Percentiles rank a stretch among this genome's conserved stretches.
Conservation (phyloP, 2,113 vertebrate species). For the Leuciscus idus region DNA sequence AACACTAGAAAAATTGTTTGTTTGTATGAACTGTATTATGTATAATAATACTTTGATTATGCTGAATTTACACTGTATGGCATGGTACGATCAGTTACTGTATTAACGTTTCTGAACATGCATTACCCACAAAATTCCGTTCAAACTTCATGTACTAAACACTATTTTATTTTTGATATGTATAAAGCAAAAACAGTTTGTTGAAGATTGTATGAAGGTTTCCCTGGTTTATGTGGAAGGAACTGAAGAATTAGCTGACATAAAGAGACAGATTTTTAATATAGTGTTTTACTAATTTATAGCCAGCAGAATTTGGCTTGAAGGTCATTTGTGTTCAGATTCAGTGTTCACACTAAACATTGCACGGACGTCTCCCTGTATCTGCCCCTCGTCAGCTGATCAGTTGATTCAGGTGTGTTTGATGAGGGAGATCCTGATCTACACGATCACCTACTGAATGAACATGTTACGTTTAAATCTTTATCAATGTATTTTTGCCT, state of each 20-base stretch:
- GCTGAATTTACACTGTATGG: background rate
- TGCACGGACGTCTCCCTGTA: background rate
- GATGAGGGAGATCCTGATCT: background rate
- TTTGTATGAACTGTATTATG: background rate
- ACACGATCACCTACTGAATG: background rate
- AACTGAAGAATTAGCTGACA: background rate
- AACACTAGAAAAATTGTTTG: conserved; percentile 1
- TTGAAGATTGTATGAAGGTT: background rate
- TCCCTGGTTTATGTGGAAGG: background rate
- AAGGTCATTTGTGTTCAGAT: background rate
- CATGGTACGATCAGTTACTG: background rate
- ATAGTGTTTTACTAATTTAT: conserved; percentile 25
- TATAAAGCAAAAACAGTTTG: background rate
- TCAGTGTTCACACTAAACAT: background rate
- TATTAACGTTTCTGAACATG: background rate
- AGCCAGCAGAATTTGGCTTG: background rate
- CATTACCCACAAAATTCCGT: background rate
- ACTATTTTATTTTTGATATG: background rate
- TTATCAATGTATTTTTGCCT: background rate
- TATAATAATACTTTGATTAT: background rate
- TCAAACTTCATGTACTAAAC: background rate
- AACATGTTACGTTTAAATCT: background rate
- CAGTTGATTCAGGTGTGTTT: background rate
- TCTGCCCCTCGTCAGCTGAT: background rate
- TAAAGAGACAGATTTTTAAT: background rate